Conservation (phyloP, 1,140 invertebrate genomes). For the Camponotus pennsylvanicus region DNA sequence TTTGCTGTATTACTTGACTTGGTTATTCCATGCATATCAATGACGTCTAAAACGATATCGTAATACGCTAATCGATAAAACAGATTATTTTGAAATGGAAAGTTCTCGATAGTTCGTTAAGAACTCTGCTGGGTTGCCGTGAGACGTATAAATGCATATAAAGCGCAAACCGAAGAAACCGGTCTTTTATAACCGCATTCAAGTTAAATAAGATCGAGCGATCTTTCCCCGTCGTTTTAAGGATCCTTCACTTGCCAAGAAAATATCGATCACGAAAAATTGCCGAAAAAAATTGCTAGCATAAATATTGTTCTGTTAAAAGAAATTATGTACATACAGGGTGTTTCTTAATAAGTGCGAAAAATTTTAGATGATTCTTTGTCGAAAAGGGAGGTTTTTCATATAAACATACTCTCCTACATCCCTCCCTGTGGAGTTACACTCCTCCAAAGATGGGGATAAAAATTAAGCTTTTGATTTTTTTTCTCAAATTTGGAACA, state of each 20-base stretch:
- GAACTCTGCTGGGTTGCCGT: not conserved
- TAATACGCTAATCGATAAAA: not conserved
- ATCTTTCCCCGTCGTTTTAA: slow-evolving; percentile 37
- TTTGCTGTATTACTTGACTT: not conserved
- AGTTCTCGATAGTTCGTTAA: slow-evolving; percentile 31
- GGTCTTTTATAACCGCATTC: slow-evolving; percentile 39
- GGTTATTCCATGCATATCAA: slow-evolving; percentile 11
- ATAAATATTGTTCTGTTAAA: slow-evolving; percentile 11
- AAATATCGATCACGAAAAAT: slow-evolving; percentile 30
- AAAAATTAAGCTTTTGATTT: no score
- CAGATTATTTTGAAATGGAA: slow-evolving; percentile 27
- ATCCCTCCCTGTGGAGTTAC: no score
- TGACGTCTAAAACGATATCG: not conserved
- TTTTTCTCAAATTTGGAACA: no score
- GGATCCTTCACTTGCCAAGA: slow-evolving; percentile 30
- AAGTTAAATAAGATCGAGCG: slow-evolving; percentile 46
- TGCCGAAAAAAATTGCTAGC: not conserved
- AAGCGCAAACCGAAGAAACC: slow-evolving; percentile 35
- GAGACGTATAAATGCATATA: not conserved
- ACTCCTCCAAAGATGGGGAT: no score
- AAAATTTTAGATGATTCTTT: no score
- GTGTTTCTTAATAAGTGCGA: no score
- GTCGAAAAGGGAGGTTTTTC: no score
- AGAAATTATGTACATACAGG: not conserved
- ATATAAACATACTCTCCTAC: no score